Evolutionary conservation across 2,888 invertebrate species (phyloP), one percentile per base, ranked within the genome.

Genomic region (Lepidocyrtoides sp.): DNA sequence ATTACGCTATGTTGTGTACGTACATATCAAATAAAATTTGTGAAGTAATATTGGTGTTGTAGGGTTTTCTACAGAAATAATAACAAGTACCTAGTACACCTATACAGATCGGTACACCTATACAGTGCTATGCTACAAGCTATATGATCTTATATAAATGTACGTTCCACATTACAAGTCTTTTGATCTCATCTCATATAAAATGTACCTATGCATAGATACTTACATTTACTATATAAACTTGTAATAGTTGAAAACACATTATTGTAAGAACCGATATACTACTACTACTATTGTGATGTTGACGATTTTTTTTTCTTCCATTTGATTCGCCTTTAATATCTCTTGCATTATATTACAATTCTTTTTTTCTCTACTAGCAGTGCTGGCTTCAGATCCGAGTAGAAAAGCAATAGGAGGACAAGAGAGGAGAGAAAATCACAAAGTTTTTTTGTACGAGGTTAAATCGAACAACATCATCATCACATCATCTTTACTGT

Each of bases 241-340:
- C n/a, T n/a, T n/a, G n/a, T n/a, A n/a, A n/a, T n/a, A n/a, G n/a
- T n/a, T n/a, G 14, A 57, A 29, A 63, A 63, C 32, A 69, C 54
- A 12, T 32, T 51, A 41, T 63, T 81, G 66, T 83, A 83, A 79
- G 3, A 44, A 10, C 14, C 10, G 23, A 79, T 54, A 32, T 17
- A 2, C n/a, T 54, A 32, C n/a, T 36, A 36, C 36, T 36, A 4
- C 36, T 36, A 2, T 7, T 54, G 8, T 75, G 51, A 89, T 44
- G 83, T 72, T 72, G 91, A 85, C 48, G 89, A 90, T 79, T 90
- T 81, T 85, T 90, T 84, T 69, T 84, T 69, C 77, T 77, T 86
- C 79, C 51, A 81, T 85, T 90, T 90, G 90, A 90, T 84, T 90
- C 90, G 66, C 85, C 77, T 90, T 72, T 89, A 44, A 88, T 88